phyloP scores from a whole-genome alignment of 2,888 invertebrate genomes.

The Papilio elwesi region DNA sequence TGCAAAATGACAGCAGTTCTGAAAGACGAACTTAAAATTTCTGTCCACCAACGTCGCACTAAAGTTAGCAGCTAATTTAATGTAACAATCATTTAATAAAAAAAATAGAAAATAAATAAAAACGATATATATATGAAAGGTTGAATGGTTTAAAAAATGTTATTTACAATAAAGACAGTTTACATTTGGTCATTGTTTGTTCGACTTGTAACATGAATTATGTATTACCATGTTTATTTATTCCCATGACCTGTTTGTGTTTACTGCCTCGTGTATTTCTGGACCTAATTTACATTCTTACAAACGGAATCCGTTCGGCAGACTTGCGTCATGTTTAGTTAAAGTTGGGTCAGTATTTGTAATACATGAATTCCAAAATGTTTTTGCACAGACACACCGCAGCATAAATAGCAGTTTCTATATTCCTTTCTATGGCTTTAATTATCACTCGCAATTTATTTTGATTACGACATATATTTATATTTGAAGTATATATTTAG shows the following conservation, averaged over 20 bases:
- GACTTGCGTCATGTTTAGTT: background rate
- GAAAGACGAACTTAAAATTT: too few species aligned
- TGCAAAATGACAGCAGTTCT: too few species aligned
- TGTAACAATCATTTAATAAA: background rate
- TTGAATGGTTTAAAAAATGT: slow-evolving; percentile 6
- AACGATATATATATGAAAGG: too few species aligned
- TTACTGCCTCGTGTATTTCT: background rate
- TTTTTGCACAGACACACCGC: too few species aligned
- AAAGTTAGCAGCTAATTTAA: too few species aligned
- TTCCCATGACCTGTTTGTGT: background rate
- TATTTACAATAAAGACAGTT: slow-evolving; percentile 16
- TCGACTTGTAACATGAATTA: background rate
- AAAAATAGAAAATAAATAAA: too few species aligned
- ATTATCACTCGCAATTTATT: too few species aligned
- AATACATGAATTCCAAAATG: background rate
- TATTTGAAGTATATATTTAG: too few species aligned
- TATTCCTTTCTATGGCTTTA: too few species aligned
- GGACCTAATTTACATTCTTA: slow-evolving; percentile 15
- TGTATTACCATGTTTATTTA: background rate
- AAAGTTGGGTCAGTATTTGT: background rate
- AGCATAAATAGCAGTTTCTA: too few species aligned
- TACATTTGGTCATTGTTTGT: background rate
- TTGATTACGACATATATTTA: too few species aligned
- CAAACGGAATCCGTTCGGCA: background rate
- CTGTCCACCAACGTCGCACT: too few species aligned